phyloP scores from a whole-genome alignment of 2,888 invertebrate species.

The Dolichopus griseipennis region DNA sequence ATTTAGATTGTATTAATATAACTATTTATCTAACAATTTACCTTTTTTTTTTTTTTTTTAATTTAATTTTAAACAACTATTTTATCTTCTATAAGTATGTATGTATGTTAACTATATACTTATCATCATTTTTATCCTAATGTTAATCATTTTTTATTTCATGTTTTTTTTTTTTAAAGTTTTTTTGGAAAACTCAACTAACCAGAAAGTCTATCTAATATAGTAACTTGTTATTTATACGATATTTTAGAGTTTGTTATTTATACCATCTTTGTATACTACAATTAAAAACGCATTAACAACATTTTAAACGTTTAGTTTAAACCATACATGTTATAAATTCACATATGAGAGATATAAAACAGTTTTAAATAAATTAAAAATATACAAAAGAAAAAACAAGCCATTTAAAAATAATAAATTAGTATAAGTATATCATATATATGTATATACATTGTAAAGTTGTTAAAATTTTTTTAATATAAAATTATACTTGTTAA shows the following conservation, averaged over 20 bases:
- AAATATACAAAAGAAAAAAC: too few species aligned
- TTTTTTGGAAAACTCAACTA: conserved; percentile 7
- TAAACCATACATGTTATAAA: conserved; percentile 21
- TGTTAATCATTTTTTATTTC: not conserved
- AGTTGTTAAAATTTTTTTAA: too few species aligned
- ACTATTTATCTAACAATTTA: not conserved
- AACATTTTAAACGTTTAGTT: conserved; percentile 26
- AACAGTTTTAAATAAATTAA: too few species aligned
- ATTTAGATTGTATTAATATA: not conserved
- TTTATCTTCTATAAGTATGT: not conserved
- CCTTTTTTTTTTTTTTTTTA: too few species aligned
- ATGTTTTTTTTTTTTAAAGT: not conserved
- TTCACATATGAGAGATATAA: conserved; percentile 14
- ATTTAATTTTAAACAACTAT: not conserved
- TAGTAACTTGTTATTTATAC: not conserved
- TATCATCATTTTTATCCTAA: not conserved
- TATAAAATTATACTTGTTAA: too few species aligned
- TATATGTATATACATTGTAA: too few species aligned
- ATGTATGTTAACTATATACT: not conserved
- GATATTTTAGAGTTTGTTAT: not conserved
- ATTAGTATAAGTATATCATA: too few species aligned
- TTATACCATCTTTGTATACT: conserved; percentile 24
- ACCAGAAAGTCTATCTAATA: conserved; percentile 11
- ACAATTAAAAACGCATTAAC: conserved; percentile 29
- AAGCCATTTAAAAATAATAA: too few species aligned